These are phyloP conservation scores for Heliconius nattereri DNA, from an alignment of 1,140 invertebrate genomes.

Conservation along the genomic window DNA sequence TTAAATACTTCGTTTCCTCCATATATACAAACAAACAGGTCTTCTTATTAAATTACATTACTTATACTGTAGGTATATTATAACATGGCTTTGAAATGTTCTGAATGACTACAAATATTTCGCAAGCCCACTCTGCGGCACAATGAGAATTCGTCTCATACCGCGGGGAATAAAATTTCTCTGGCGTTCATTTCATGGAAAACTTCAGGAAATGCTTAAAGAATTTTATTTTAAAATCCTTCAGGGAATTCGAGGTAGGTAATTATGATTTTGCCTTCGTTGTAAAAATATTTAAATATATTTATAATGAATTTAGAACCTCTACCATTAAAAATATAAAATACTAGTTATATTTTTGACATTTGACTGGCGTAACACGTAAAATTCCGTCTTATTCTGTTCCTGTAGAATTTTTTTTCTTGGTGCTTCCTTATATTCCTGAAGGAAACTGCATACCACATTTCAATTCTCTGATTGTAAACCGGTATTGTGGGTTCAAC, in stretches of 20 bases:
- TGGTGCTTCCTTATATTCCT: too few species aligned
- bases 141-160: conserved; percentile 20
- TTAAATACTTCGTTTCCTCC: too few species aligned
- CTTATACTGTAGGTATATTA: neutral
- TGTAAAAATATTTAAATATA: neutral
- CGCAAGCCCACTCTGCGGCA: neutral
- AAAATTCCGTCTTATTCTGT: too few species aligned
- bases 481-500: too few species aligned
- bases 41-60: neutral
- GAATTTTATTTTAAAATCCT: conserved; percentile 32
- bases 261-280: neutral
- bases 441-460: too few species aligned
- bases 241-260: neutral
- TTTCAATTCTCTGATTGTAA: too few species aligned
- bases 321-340: too few species aligned
- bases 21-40: neutral
- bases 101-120: conserved; percentile 25
- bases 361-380: too few species aligned
- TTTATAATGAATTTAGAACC: neutral
- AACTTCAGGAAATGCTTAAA: conserved; percentile 17
- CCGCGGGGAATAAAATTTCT: conserved; percentile 22
- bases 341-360: too few species aligned
- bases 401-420: too few species aligned
- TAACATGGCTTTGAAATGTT: neutral
- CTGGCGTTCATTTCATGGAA: conserved; percentile 5